Evolutionary conservation across 2,113 vertebrate genomes (phyloP).

Genomic region (human (Homo sapiens)): GRCh38 chr4:108835001-108835500

Average conservation of each 20-base stretch:
- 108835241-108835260: not conserved
- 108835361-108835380: constrained; percentile 15
- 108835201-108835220: constrained; percentile 26
- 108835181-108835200: not conserved
- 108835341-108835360: not conserved
- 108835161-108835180: not conserved
- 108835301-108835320: not conserved
- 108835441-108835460: constrained; percentile 10
- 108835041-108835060: constrained; percentile 35
- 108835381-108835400: constrained; percentile 23
- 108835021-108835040: not conserved
- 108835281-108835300: not conserved
- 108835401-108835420: constrained; percentile 47
- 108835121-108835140: not conserved
- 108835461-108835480: not conserved
- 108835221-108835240: constrained; percentile 25
- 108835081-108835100: not conserved
- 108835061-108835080: not conserved
- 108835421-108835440: not conserved
- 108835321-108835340: constrained; percentile 26
- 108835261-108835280: not conserved
- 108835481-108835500: not conserved
- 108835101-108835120: not conserved
- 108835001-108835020: constrained; percentile 53
- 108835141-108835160: not conserved